phyloP scores from a whole-genome alignment of 2,113 vertebrate genomes.

The Ascaphus truei region DNA sequence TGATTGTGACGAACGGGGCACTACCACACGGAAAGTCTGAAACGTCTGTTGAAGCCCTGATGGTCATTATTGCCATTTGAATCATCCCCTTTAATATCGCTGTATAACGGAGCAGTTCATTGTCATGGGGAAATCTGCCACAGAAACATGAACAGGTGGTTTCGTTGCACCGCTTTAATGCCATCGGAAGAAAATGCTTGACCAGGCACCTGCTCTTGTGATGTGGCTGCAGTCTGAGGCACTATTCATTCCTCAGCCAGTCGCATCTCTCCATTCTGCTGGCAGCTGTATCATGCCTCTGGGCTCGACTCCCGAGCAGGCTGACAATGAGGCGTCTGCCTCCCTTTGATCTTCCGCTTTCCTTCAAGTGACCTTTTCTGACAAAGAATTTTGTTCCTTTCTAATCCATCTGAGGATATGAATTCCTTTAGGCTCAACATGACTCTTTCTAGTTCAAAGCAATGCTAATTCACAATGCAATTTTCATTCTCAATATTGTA shows the following conservation, averaged over 20 bases:
- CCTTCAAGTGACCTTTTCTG: slow-evolving; percentile 35
- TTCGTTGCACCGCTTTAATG: too few relatives aligned
- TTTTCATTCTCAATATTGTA: slow-evolving; percentile 33
- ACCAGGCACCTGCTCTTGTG: too few relatives aligned
- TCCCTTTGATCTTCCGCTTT: slow-evolving; percentile 32
- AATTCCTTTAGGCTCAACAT: slow-evolving; percentile 25
- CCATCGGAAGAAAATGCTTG: too few relatives aligned
- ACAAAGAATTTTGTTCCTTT: slow-evolving; percentile 29
- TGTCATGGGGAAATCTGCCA: too few relatives aligned
- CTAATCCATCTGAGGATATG: slow-evolving; percentile 30
- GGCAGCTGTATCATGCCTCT: not conserved
- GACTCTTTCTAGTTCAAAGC: slow-evolving; percentile 34
- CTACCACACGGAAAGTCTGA: too few relatives aligned
- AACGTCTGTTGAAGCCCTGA: too few relatives aligned
- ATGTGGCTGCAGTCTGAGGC: not conserved
- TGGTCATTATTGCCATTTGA: too few relatives aligned
- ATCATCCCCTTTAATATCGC: too few relatives aligned
- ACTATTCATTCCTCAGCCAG: not conserved
- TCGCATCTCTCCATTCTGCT: not conserved
- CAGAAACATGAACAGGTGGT: too few relatives aligned
- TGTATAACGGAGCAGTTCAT: too few relatives aligned
- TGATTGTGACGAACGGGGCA: too few relatives aligned
- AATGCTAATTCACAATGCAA: slow-evolving; percentile 33
- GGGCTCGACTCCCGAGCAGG: slow-evolving; percentile 5
- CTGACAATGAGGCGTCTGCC: slow-evolving; percentile 7